Conservation (phyloP, 2,113 vertebrate species). For the Polypterus senegalus region DNA sequence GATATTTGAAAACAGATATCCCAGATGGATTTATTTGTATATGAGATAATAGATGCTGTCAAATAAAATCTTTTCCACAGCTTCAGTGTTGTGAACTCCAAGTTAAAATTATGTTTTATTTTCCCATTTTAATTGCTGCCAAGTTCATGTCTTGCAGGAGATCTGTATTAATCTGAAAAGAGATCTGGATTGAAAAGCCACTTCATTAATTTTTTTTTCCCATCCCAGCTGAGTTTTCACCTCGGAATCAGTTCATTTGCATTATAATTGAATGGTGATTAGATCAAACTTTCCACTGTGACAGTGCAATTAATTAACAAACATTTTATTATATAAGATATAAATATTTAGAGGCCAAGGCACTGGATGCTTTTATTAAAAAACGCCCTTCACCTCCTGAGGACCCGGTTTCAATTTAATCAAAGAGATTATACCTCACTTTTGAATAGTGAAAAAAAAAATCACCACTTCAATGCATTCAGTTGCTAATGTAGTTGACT, state of each 20-base stretch:
- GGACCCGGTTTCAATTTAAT: conserved; percentile 2
- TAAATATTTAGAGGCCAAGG: conserved; percentile 13
- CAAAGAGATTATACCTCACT: not conserved
- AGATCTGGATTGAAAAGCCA: conserved; percentile 2
- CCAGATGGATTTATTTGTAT: too few species aligned
- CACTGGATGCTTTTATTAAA: not conserved
- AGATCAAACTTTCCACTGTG: conserved; percentile 17
- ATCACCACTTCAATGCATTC: not conserved
- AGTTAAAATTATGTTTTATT: not conserved
- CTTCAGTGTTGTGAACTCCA: not conserved
- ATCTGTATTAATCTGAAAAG: conserved; percentile 2
- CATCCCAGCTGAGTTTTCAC: conserved; percentile 8
- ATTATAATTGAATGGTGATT: conserved; percentile 17
- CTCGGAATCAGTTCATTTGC: conserved; percentile 18
- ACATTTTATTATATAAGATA: conserved; percentile 14
- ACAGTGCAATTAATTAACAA: conserved; percentile 21
- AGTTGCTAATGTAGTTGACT: not conserved
- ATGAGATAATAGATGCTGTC: not conserved
- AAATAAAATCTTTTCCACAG: not conserved
- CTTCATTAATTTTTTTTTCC: conserved; percentile 13
- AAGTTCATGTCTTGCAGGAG: not conserved
- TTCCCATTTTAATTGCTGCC: not conserved
- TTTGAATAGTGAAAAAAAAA: not conserved
- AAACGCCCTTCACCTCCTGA: not conserved
- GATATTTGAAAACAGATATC: too few species aligned